Base-by-base conservation (phyloP, 2,888 invertebrate genomes). In the Chymomyza fuscimana region DNA sequence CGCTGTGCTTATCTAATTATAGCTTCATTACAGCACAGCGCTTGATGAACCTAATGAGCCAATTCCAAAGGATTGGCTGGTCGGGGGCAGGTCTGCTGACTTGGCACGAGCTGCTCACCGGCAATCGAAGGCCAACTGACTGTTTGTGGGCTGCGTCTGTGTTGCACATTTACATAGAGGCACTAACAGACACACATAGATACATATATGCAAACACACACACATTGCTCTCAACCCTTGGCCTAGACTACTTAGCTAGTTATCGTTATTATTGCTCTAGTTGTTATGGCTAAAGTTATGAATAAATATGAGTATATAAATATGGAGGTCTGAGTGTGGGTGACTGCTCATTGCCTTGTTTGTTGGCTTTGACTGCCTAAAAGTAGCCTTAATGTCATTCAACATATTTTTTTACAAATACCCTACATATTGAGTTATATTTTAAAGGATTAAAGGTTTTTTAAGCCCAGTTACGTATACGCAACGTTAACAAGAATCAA, bases 1-100 rank as follows among this genome's bases (percentile, higher is more conserved):
- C 63, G 58, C 70, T 71, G 73, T 70, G 83, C 79, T 85, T 84
- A 85, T 85, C 85, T 85, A 88, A 85, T 85, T 88, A 88, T 88
- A 85, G 85, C 87, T 88, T 88, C 88, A 88, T 85, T 85, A 85
- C 54, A 54, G 76, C 74, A 67, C 79, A 72, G 81, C 72, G 61
- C 64, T 69, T 72, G 81, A 78, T 80, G 88, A 87, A 74, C 77
- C 73, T 73, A 74, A 80, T 80, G 80, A 73, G 69, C 62, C 77
- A 69, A 73, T n/a, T 22, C 22, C 36, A n/a, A 61, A 61, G 32
- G 58, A 58, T 15, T 19, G 22, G 16, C 19, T 54, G 54, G 5
- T 54, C 72, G 78, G 59, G 61, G 62, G 58, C 40, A 46, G 40
- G 12, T 12, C 40, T 46, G 10, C 7, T 12, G 40, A 46, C 40